Evolutionary conservation across 2,797 vertebrate genomes (phyloP).

Genomic region (Pagetopsis macropterus): DNA sequence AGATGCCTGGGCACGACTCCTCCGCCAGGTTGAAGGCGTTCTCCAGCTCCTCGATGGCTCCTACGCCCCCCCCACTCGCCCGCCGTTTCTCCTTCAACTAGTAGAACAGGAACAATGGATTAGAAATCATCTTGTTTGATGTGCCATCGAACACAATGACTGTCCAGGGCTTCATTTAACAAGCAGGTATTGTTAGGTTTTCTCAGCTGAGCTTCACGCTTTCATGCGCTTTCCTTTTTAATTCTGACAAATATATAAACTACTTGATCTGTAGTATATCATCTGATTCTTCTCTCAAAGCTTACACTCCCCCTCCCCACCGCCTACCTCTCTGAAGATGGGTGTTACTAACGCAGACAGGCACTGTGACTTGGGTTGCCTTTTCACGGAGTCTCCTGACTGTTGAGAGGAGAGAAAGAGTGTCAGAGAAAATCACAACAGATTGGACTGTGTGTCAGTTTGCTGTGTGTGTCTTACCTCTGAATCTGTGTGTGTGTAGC

Average conservation of each 20-base stretch:
- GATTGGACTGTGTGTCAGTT: background rate
- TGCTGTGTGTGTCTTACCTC: slow-evolving; percentile 70
- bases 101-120: background rate
- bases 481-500: slow-evolving; percentile 86
- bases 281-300: background rate
- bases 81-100: slow-evolving; percentile 93
- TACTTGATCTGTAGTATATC: too few relatives aligned
- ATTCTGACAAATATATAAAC: too few relatives aligned
- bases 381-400: slow-evolving; percentile 89
- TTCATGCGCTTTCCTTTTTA: too few relatives aligned
- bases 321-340: slow-evolving; percentile 93
- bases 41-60: slow-evolving; percentile 96
- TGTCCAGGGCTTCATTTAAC: background rate
- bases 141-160: too few relatives aligned
- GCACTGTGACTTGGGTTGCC: slow-evolving; percentile 94
- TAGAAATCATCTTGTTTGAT: background rate
- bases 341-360: slow-evolving; percentile 93
- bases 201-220: too few relatives aligned
- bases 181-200: too few relatives aligned
- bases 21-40: slow-evolving; percentile 97
- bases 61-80: slow-evolving; percentile 86
- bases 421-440: background rate
- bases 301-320: background rate
- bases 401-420: slow-evolving; percentile 57
- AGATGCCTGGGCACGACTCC: slow-evolving; percentile 98